Conservation (phyloP, 2,113 vertebrate species). For the Caracal caracal region DNA sequence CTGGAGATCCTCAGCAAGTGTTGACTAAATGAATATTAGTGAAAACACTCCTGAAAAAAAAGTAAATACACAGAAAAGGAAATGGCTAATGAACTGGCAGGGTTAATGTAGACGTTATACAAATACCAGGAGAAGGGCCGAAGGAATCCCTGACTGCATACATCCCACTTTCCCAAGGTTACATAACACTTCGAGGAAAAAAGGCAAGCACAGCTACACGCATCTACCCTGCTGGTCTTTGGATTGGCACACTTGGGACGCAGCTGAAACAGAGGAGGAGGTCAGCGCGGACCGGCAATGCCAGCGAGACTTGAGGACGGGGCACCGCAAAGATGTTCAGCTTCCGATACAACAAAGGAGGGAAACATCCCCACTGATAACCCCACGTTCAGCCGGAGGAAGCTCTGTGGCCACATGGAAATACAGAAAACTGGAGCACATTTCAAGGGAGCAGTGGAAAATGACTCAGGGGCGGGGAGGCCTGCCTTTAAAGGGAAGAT, state of each 20-base stretch:
- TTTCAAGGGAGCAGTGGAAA: slow-evolving; percentile 52
- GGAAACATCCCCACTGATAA: not conserved
- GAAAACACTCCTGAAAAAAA: slow-evolving; percentile 20
- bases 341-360: not conserved
- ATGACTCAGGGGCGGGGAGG: slow-evolving; percentile 66
- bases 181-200: not conserved
- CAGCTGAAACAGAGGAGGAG: not conserved
- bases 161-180: not conserved
- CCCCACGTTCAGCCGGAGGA: not conserved
- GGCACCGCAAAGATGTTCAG: not conserved
- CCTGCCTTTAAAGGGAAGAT: slow-evolving; percentile 64
- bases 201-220: not conserved
- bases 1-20: not conserved
- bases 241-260: not conserved
- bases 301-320: not conserved
- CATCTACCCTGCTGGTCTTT: not conserved
- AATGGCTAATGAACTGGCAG: not conserved
- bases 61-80: not conserved
- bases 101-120: not conserved
- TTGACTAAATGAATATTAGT: not conserved
- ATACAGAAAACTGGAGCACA: slow-evolving; percentile 60
- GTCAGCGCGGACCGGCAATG: not conserved
- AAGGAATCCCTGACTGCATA: not conserved
- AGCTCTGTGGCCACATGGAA: not conserved
- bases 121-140: not conserved